Conservation (phyloP, 2,113 vertebrate species). For the Prolemur simus region DNA sequence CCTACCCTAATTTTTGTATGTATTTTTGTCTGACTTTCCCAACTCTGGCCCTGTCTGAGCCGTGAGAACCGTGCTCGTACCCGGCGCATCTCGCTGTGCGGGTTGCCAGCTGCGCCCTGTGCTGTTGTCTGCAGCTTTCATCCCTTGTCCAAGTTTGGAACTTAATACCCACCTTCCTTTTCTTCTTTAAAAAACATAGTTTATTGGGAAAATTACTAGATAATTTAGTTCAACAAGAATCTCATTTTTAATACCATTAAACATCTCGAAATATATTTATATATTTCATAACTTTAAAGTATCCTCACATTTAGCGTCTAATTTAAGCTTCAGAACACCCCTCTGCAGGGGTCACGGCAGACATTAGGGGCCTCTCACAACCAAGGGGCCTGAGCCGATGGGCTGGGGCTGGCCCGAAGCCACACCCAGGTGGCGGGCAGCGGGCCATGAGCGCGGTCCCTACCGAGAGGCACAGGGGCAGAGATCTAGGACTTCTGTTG, state of each 20-base stretch:
- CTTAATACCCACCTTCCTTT: background rate
- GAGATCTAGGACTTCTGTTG: background rate
- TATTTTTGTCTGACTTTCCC: background rate
- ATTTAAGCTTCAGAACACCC: background rate
- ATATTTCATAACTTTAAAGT: background rate
- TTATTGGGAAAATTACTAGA: background rate
- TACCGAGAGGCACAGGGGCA: rapidly evolving
- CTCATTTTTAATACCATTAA: background rate
- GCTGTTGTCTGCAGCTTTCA: background rate
- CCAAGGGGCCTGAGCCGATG: rapidly evolving
- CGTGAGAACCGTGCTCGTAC: background rate
- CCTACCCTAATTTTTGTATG: background rate
- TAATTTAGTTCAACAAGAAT: background rate
- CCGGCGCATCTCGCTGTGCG: background rate
- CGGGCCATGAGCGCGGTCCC: rapidly evolving
- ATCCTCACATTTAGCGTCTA: background rate
- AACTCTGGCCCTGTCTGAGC: background rate
- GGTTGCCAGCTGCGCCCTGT: background rate
- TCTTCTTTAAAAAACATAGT: background rate
- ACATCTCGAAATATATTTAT: no score
- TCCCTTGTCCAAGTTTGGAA: background rate
- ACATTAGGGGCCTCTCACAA: no score
- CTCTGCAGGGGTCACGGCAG: background rate
- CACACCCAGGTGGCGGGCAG: background rate
- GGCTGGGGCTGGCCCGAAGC: background rate